These are phyloP conservation scores for Dugesia japonica DNA, from an alignment of 2,888 invertebrate genomes.

Conservation along the genomic window DNA sequence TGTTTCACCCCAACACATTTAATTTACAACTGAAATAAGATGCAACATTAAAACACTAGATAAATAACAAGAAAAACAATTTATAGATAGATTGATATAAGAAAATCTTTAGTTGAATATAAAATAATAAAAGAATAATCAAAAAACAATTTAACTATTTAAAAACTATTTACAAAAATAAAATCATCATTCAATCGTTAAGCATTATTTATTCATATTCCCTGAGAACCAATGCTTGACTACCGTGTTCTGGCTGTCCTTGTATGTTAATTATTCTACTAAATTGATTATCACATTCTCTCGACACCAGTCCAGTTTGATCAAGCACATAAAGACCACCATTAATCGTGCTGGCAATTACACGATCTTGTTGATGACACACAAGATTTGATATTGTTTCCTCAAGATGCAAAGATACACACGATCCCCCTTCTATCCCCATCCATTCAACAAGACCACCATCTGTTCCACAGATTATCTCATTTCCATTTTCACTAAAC, in stretches of 20 bases:
- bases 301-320: background rate
- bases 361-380: background rate
- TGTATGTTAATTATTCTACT: background rate
- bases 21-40: too few relatives aligned
- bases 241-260: background rate
- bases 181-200: too few relatives aligned
- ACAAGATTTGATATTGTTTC: background rate
- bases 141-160: too few relatives aligned
- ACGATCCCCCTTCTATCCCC: background rate
- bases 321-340: background rate
- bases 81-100: too few relatives aligned
- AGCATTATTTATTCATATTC: background rate
- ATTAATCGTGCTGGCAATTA: background rate
- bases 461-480: background rate
- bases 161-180: too few relatives aligned
- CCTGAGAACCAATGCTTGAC: background rate
- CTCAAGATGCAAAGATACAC: background rate
- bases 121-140: too few relatives aligned
- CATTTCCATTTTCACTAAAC: background rate
- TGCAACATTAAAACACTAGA: too few relatives aligned
- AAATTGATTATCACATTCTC: background rate
- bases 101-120: too few relatives aligned
- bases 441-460: background rate
- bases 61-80: too few relatives aligned
- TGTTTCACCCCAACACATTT: too few relatives aligned